phyloP scores from a whole-genome alignment of 2,797 vertebrate genomes.

The Tokudaia tokunoshimensis region DNA sequence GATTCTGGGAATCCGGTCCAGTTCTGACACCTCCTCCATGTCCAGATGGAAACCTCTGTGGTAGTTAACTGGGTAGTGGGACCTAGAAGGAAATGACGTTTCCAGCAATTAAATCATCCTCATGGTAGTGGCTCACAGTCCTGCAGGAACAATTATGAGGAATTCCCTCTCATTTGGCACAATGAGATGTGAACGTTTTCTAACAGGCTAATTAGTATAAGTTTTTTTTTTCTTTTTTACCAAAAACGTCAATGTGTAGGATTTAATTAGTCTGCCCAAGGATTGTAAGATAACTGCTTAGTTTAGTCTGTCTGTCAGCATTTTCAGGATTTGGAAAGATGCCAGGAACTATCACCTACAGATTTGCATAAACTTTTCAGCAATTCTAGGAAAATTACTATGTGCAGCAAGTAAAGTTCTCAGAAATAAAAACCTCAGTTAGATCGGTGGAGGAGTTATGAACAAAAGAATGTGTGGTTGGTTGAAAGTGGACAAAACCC shows the following conservation, averaged over 20 bases:
- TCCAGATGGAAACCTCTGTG: slow-evolving; percentile 50
- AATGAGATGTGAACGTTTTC: slow-evolving; percentile 89
- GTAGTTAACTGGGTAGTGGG: slow-evolving; percentile 74
- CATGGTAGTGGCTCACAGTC: slow-evolving; percentile 85
- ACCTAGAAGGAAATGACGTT: slow-evolving; percentile 75
- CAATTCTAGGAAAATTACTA: slow-evolving; percentile 61
- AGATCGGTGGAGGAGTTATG: background rate
- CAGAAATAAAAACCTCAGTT: slow-evolving; percentile 54
- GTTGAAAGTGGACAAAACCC: background rate
- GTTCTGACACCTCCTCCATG: slow-evolving; percentile 42
- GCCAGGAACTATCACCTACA: slow-evolving; percentile 65
- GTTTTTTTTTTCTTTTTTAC: slow-evolving; percentile 83
- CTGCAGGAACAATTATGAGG: slow-evolving; percentile 89
- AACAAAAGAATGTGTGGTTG: slow-evolving; percentile 8
- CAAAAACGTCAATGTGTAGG: slow-evolving; percentile 89
- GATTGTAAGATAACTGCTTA: slow-evolving; percentile 88
- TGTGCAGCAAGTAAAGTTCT: slow-evolving; percentile 20
- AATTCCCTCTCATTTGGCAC: slow-evolving; percentile 88
- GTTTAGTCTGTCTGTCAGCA: slow-evolving; percentile 86
- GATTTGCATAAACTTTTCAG: slow-evolving; percentile 65
- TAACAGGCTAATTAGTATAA: slow-evolving; percentile 88
- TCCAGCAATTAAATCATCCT: slow-evolving; percentile 84
- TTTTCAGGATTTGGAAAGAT: slow-evolving; percentile 73
- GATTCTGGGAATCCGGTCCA: slow-evolving; percentile 59
- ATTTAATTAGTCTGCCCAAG: slow-evolving; percentile 90